These are phyloP conservation scores for Myxocyprinus asiaticus DNA, from an alignment of 2,113 vertebrate genomes.

Conservation along the genomic window DNA sequence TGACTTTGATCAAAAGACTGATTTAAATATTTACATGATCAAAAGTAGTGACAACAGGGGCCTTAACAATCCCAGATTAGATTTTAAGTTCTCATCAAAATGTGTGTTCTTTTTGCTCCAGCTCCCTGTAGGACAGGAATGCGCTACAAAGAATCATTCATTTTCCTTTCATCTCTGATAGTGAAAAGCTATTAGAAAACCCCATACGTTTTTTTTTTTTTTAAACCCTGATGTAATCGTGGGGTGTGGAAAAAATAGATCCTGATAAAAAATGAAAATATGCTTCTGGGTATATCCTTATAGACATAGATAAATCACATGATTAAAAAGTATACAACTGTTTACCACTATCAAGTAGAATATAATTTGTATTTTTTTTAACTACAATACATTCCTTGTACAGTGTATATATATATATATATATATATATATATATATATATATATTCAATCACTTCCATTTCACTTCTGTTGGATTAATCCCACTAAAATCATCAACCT, in stretches of 20 bases:
- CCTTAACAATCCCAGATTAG: slow-evolving; percentile 39
- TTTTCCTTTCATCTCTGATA: slow-evolving; percentile 44
- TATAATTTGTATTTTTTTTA: neutral
- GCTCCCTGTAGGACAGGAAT: slow-evolving; percentile 38
- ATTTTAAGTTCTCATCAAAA: slow-evolving; percentile 34
- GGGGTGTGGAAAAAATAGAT: neutral
- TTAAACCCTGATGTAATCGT: slow-evolving; percentile 4
- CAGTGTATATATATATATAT: neutral
- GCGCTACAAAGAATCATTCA: slow-evolving; percentile 35
- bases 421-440: neutral
- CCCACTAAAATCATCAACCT: no score
- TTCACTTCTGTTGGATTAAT: neutral
- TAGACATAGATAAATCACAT: slow-evolving; percentile 3
- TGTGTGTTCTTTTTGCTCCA: slow-evolving; percentile 21
- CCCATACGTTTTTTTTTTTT: no score
- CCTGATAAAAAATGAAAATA: neutral
- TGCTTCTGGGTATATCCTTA: slow-evolving; percentile 14
- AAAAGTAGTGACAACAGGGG: slow-evolving; percentile 23
- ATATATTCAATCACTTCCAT: neutral
- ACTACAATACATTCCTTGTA: neutral
- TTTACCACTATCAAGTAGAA: neutral
- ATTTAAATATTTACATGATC: slow-evolving; percentile 43
- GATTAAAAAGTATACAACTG: slow-evolving; percentile 7
- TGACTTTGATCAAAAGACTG: slow-evolving; percentile 7
- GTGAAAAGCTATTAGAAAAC: slow-evolving; percentile 9